Conservation (phyloP, 2,888 invertebrate species). For the Brachylomia viminalis region DNA sequence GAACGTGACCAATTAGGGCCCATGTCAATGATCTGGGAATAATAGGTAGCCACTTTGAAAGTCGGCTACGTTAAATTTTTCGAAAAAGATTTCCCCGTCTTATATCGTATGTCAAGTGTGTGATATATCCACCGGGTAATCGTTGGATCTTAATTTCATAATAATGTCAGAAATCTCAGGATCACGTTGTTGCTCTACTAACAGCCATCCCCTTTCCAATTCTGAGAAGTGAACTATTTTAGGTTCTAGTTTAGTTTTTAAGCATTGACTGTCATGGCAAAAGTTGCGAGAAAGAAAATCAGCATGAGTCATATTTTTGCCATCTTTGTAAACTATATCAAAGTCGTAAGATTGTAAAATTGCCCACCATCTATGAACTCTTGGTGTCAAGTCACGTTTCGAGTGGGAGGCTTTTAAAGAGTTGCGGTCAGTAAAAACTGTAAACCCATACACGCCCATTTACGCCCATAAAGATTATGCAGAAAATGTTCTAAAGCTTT, state of each 20-base stretch:
- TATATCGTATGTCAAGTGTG: constrained; percentile 1
- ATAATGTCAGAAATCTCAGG: background rate
- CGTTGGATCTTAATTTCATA: background rate
- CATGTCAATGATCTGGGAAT: background rate
- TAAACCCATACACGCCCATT: no score
- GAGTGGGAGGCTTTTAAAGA: background rate
- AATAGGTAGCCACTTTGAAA: background rate
- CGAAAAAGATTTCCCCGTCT: background rate
- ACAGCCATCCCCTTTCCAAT: background rate
- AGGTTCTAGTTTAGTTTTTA: background rate
- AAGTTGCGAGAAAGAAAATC: background rate
- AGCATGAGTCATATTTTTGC: background rate
- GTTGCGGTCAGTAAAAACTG: constrained; percentile 2
- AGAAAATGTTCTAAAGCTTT: constrained; percentile 1
- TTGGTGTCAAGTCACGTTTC: background rate
- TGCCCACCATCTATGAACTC: background rate
- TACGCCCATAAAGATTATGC: background rate
- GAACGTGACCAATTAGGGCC: background rate
- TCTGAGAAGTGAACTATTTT: background rate
- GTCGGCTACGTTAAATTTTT: background rate
- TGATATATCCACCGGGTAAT: background rate
- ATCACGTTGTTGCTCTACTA: background rate
- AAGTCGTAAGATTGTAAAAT: background rate
- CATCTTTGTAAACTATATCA: background rate
- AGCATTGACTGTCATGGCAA: background rate